Evolutionary conservation across 2,113 vertebrate species (phyloP).

Genomic region (Macroglossus sobrinus): DNA sequence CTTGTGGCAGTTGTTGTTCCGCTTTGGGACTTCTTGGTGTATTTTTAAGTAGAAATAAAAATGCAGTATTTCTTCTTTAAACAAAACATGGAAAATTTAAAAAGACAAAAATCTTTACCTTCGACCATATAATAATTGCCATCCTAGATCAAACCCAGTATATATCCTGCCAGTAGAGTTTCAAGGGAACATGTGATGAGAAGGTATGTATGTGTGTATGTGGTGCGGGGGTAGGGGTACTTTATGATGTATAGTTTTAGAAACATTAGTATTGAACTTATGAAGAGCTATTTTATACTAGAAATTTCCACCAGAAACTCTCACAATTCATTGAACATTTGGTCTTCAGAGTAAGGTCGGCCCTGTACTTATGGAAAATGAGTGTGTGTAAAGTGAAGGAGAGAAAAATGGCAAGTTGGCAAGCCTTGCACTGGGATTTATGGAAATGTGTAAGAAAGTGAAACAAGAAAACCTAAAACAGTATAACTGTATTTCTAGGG

Average conservation of each 20-base stretch:
- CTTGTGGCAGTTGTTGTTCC: neutral
- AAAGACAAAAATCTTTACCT: neutral
- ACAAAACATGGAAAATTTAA: neutral
- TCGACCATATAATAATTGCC: neutral
- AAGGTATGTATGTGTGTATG: neutral
- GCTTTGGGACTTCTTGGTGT: neutral
- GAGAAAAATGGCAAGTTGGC: neutral
- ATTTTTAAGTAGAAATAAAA: slow-evolving; percentile 1
- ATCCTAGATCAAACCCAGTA: neutral
- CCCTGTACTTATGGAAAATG: neutral
- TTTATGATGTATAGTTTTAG: neutral
- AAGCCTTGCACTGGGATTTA: neutral
- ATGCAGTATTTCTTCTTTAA: neutral
- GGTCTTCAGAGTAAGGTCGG: neutral
- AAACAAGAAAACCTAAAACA: neutral
- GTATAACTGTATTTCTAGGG: neutral
- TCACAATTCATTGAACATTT: neutral
- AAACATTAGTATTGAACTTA: neutral
- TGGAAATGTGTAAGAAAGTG: neutral
- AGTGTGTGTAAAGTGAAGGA: neutral
- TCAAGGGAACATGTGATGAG: neutral
- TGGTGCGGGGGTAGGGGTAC: neutral
- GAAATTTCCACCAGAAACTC: neutral
- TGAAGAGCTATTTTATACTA: neutral
- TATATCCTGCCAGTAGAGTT: fast-evolving